Conservation (phyloP, 2,888 invertebrate genomes). For the Gymnoscelis rufifasciata region DNA sequence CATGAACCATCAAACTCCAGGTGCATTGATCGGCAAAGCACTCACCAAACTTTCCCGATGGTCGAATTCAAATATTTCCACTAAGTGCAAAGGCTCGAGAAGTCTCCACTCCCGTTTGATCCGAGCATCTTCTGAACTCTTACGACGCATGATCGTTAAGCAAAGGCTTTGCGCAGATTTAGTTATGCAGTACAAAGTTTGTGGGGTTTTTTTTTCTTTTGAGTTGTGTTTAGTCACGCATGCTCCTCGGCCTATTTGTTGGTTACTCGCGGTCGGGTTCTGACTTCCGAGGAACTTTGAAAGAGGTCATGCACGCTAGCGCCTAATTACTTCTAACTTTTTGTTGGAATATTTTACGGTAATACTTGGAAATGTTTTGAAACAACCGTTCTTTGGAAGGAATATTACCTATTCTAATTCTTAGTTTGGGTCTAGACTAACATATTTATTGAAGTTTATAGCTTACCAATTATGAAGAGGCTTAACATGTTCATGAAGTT, state of each 20-base stretch:
- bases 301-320: conserved; percentile 5
- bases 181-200: conserved; percentile 21
- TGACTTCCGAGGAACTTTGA: conserved; percentile 2
- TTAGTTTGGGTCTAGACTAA: no score
- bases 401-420: no score
- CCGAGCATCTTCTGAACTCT: conserved; percentile 42
- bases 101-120: conserved; percentile 44
- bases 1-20: conserved; percentile 33
- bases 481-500: no score
- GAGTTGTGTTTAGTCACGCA: conserved; percentile 6
- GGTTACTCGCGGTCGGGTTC: conserved; percentile 1
- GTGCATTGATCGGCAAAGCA: conserved; percentile 45
- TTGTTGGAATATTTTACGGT: conserved; percentile 1
- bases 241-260: conserved; percentile 2
- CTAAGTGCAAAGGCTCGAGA: conserved; percentile 50
- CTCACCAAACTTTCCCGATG: conserved; percentile 46
- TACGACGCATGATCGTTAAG: conserved; percentile 36
- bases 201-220: conserved; percentile 10
- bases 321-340: conserved; percentile 2
- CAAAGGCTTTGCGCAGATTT: conserved; percentile 22
- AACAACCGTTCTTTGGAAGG: no score
- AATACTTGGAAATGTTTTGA: neutral
- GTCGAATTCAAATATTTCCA: conserved; percentile 64
- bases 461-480: no score
- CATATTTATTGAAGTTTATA: no score